phyloP scores from a whole-genome alignment of 2,888 invertebrate species.

The Eilema depressum region DNA sequence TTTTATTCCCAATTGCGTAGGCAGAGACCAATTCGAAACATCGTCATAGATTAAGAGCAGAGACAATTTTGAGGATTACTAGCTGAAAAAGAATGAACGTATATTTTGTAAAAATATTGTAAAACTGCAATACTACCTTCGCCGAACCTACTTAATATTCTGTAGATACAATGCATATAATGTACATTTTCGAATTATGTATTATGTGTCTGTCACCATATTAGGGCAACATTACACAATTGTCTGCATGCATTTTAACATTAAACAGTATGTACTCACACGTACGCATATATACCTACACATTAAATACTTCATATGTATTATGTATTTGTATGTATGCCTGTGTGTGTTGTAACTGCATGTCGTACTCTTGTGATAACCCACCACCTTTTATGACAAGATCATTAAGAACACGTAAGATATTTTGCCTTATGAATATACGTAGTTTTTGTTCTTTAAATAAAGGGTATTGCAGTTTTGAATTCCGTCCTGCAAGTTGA shows the following conservation, averaged over 20 bases:
- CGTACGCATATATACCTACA: slow-evolving; percentile 2
- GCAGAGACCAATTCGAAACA: too few species aligned
- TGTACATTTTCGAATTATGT: slow-evolving; percentile 8
- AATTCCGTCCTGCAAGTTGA: too few species aligned
- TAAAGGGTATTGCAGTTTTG: slow-evolving; percentile 10
- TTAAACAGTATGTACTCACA: slow-evolving; percentile 10
- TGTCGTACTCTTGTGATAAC: slow-evolving; percentile 39
- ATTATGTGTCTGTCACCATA: slow-evolving; percentile 49
- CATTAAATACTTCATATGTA: not conserved
- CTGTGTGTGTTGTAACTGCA: slow-evolving; percentile 34
- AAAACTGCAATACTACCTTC: not conserved
- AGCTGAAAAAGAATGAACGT: not conserved
- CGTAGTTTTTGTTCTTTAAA: not conserved
- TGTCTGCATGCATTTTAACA: slow-evolving; percentile 53
- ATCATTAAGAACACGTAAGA: slow-evolving; percentile 44
- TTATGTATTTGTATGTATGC: slow-evolving; percentile 14
- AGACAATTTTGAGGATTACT: too few species aligned
- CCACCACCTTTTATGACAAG: slow-evolving; percentile 31
- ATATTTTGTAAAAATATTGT: not conserved
- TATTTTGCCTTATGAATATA: slow-evolving; percentile 21
- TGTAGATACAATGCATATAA: not conserved
- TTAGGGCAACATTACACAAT: slow-evolving; percentile 56
- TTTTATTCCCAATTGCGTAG: too few species aligned
- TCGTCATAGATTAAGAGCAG: too few species aligned
- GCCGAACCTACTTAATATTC: slow-evolving; percentile 8